Evolutionary conservation across 2,113 vertebrate species (phyloP).

Genomic region (Rhegmatorhina hoffmannsi): DNA sequence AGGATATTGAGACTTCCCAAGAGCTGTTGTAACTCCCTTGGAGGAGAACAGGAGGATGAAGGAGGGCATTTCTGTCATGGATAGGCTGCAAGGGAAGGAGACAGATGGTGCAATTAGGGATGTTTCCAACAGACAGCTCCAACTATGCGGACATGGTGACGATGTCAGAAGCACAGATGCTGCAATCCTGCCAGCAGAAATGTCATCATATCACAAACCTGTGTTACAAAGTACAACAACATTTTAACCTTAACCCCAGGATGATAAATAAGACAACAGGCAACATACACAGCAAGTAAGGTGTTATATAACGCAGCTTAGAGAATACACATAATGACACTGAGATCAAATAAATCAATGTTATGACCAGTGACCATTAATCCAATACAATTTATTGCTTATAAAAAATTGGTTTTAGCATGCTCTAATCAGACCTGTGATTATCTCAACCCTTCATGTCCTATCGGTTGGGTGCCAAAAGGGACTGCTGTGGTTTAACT

Average conservation of each 20-base stretch:
- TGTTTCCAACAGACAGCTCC: not conserved
- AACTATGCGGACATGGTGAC: accelerated
- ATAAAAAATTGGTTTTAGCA: not conserved
- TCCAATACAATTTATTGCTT: not conserved
- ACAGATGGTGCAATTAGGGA: not conserved
- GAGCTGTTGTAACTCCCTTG: not conserved
- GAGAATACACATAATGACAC: accelerated
- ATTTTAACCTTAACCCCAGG: not conserved
- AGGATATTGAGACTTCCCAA: not conserved
- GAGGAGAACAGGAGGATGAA: not conserved
- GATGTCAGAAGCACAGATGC: accelerated
- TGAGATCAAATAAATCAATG: not conserved
- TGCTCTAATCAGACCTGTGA: not conserved
- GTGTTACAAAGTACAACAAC: not conserved
- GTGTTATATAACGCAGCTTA: not conserved
- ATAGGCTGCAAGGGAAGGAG: not conserved
- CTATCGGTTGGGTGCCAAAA: not conserved
- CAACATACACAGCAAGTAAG: not conserved
- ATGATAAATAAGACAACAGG: not conserved
- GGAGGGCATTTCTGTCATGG: accelerated
- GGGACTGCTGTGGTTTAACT: not conserved
- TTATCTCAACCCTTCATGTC: not conserved
- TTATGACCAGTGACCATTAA: not conserved
- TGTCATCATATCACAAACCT: not conserved
- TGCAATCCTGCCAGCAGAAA: not conserved